Evolutionary conservation across 2,888 invertebrate genomes (phyloP), one percentile per base, ranked within the genome.

Genomic region (Argyra leucocephala): DNA sequence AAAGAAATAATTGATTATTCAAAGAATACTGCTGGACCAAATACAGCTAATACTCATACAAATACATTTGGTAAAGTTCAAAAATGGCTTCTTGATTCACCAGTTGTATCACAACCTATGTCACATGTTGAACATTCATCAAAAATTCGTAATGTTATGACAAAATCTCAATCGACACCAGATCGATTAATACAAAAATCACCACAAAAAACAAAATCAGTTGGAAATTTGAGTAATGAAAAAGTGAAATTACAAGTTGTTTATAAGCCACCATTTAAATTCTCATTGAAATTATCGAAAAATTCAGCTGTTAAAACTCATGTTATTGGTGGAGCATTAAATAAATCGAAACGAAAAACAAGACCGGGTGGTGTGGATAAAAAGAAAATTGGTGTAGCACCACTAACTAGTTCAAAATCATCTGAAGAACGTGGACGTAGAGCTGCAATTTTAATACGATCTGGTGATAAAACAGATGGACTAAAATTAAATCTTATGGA

Each of bases 211-310:
- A 87, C 86, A 70, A 88, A 88, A 73, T 90, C 89, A 72, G 85
- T 87, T 67, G 88, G 88, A 22, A 88, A 88, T 73, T 82, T 90
- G 57, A 74, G 76, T 57, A 85, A 85, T 72, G 85, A 84, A 67
- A 89, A 89, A 76, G 86, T 91, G 15, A 85, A 90, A 70, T 80
- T 92, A 23, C 92, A 92, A 78, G 91, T 92, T 48, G 89, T 92
- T 26, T 92, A 91, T 77, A 91, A 91, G 76, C 91, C 92, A 63
- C 92, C 92, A 15, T 92, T 92, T 79, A 89, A 90, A 74, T 91
- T 92, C 78, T 91, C 90, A 76, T 84, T 92, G 65, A 89, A 90
- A 75, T 83, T 92, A 15, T 80, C 80, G 0, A 80, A 79, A 70
- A 80, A 78, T 67, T 75, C 78, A 12, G 75, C 78, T 36, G 77